These are phyloP conservation scores for Chrysaora quinquecirrha DNA, from an alignment of 30 jellyfish, hydroid and myxozoan species.

Conservation along the genomic window DNA sequence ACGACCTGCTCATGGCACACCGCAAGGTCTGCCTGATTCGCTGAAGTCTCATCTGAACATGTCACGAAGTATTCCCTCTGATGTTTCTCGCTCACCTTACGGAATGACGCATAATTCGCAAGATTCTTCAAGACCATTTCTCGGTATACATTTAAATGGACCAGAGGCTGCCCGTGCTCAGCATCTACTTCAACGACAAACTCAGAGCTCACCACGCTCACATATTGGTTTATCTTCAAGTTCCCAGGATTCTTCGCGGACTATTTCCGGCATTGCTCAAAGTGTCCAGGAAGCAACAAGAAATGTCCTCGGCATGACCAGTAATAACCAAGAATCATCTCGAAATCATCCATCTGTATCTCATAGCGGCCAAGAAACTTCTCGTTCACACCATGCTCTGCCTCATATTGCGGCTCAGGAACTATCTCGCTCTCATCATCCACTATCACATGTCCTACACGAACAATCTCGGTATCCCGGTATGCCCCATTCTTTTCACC, in stretches of 20 bases:
- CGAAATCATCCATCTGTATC: constrained; percentile 59
- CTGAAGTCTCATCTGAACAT: constrained; percentile 49
- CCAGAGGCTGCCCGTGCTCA: constrained; percentile 52
- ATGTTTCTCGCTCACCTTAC: constrained; percentile 31
- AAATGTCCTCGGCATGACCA: constrained; percentile 55
- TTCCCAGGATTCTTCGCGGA: constrained; percentile 66
- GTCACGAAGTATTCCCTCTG: constrained; percentile 45
- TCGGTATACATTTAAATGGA: constrained; percentile 35
- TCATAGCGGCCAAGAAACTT: constrained; percentile 42
- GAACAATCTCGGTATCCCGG: constrained; percentile 70
- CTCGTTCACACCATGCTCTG: constrained; percentile 66
- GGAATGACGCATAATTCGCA: constrained; percentile 50
- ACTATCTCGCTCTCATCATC: constrained; percentile 69
- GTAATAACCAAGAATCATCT: constrained; percentile 41
- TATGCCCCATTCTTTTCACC: constrained; percentile 50
- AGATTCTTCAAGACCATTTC: constrained; percentile 36
- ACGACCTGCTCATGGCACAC: constrained; percentile 41
- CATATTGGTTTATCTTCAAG: constrained; percentile 49
- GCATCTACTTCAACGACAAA: constrained; percentile 36
- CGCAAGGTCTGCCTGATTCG: constrained; percentile 53
- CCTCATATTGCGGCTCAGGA: constrained; percentile 58
- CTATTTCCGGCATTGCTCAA: constrained; percentile 58
- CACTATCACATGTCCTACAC: constrained; percentile 64
- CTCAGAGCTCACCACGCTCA: constrained; percentile 59
- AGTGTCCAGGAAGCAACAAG: constrained; percentile 70